phyloP scores from a whole-genome alignment of 2,797 vertebrate species.

The Pagetopsis macropterus region DNA sequence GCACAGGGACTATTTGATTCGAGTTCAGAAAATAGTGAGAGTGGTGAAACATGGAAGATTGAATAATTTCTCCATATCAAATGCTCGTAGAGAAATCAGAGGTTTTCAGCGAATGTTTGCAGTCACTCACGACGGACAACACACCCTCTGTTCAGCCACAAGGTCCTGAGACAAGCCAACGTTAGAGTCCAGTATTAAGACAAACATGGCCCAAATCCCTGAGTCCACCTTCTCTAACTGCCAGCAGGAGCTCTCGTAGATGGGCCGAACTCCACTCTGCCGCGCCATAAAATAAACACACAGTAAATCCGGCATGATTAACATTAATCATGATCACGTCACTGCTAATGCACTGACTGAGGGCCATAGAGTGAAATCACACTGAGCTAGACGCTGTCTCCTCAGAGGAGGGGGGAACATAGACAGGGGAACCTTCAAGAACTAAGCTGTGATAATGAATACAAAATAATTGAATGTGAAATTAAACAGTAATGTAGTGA shows the following conservation, averaged over 20 bases:
- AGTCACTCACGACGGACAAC: constrained; percentile 72
- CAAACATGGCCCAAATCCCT: constrained; percentile 70
- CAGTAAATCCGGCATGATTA: constrained; percentile 82
- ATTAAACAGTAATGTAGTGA: constrained; percentile 30
- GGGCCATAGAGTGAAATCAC: constrained; percentile 66
- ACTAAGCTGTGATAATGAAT: constrained; percentile 25
- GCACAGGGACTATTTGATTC: constrained; percentile 16
- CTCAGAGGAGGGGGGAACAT: constrained; percentile 6
- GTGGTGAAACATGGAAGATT: constrained; percentile 17
- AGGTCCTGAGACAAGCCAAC: constrained; percentile 50
- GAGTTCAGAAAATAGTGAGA: constrained; percentile 1
- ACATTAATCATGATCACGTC: constrained; percentile 81
- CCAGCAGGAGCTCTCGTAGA: constrained; percentile 69
- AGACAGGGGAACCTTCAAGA: constrained; percentile 38
- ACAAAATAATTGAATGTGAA: constrained; percentile 41
- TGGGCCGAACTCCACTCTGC: constrained; percentile 59
- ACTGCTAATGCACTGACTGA: constrained; percentile 72
- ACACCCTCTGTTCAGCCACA: constrained; percentile 63
- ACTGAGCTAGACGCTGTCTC: constrained; percentile 56
- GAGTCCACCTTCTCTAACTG: constrained; percentile 56
- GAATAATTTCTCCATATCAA: constrained; percentile 42
- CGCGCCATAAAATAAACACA: constrained; percentile 82
- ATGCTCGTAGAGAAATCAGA: constrained; percentile 56
- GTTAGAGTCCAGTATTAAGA: constrained; percentile 61
- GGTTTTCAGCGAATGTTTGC: constrained; percentile 56